phyloP scores from a whole-genome alignment of 2,888 invertebrate genomes.

The Tenthredo mesomela region DNA sequence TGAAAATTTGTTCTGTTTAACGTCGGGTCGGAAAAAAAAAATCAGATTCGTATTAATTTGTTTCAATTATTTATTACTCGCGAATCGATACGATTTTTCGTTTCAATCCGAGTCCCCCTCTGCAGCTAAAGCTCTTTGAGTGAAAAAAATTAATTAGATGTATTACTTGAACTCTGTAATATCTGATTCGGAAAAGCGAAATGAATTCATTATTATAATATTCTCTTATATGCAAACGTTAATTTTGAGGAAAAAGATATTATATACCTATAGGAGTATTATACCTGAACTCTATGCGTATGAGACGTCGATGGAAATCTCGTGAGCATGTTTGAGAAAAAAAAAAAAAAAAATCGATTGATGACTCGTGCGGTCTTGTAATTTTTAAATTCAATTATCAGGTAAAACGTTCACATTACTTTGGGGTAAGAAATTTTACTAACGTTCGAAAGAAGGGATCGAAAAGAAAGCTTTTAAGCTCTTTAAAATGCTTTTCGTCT shows the following conservation, averaged over 20 bases:
- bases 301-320: neutral
- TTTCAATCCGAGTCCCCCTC: neutral
- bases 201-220: neutral
- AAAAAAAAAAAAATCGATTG: neutral
- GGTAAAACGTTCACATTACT: neutral
- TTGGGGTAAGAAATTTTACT: neutral
- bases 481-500: conserved; percentile 5
- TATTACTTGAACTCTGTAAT: neutral
- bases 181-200: neutral
- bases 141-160: conserved; percentile 1
- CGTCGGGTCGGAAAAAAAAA: neutral
- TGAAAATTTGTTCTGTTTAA: neutral
- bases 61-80: conserved; percentile 16
- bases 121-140: neutral
- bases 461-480: conserved; percentile 3
- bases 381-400: neutral
- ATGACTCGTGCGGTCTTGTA: neutral
- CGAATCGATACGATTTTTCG: neutral
- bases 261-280: neutral
- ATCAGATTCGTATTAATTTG: neutral
- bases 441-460: conserved; percentile 3
- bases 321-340: neutral
- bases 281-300: neutral
- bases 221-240: neutral
- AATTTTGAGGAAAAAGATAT: neutral